These are phyloP conservation scores for Falco berigora DNA, from an alignment of 2,797 vertebrate species.

Conservation along the genomic window DNA sequence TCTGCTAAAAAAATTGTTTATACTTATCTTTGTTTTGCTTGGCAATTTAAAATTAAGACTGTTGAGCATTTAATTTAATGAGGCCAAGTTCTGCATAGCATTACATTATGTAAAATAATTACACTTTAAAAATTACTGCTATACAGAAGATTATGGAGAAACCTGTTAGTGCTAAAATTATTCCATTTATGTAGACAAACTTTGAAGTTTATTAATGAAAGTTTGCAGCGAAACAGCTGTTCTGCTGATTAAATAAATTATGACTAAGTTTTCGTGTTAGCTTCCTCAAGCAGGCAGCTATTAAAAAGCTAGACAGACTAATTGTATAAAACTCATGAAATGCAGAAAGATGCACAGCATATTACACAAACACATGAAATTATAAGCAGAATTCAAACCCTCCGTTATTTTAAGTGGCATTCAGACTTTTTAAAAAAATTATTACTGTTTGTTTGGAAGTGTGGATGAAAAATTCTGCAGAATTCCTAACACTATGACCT, in stretches of 20 bases:
- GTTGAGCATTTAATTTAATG: neutral
- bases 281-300: neutral
- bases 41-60: neutral
- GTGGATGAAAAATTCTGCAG: neutral
- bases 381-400: neutral
- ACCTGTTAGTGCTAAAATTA: neutral
- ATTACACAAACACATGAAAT: neutral
- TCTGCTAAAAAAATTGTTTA: neutral
- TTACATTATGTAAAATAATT: neutral
- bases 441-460: neutral
- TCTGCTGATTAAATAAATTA: conserved; percentile 29
- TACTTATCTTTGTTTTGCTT: neutral
- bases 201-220: conserved; percentile 31
- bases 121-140: neutral
- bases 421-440: neutral
- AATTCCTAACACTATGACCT: neutral
- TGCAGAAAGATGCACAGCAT: neutral
- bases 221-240: conserved; percentile 16
- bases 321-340: neutral
- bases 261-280: neutral
- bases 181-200: neutral
- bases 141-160: neutral
- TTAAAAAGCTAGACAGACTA: neutral
- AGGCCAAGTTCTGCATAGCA: conserved; percentile 1
- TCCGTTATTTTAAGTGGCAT: neutral